Evolutionary conservation across 2,888 invertebrate species (phyloP).

Genomic region (Neocrepidodera transversa): DNA sequence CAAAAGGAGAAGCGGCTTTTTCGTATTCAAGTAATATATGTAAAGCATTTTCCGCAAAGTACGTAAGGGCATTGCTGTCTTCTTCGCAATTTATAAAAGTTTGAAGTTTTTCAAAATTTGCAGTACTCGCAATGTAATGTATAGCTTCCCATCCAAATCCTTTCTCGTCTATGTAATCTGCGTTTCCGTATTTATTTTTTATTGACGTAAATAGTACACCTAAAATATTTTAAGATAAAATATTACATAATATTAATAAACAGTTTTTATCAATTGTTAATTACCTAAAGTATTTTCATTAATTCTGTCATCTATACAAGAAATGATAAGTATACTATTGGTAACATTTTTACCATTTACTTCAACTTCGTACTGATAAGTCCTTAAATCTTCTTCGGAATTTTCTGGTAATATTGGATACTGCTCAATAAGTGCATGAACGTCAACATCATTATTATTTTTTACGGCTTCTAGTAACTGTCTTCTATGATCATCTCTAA

Average conservation of each 20-base stretch:
- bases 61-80: constrained; percentile 38
- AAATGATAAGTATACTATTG: not conserved
- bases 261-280: no score
- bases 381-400: not conserved
- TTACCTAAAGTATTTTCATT: not conserved
- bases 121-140: constrained; percentile 41
- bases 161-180: constrained; percentile 35
- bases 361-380: not conserved
- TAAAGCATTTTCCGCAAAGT: constrained; percentile 46
- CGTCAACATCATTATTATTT: not conserved
- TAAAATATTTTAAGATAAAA: not conserved
- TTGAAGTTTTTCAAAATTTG: constrained; percentile 37
- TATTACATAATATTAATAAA: no score
- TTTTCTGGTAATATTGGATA: not conserved
- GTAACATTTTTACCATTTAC: not conserved
- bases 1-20: constrained; percentile 33
- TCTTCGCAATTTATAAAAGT: constrained; percentile 28
- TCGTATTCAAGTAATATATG: constrained; percentile 45
- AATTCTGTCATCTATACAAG: not conserved
- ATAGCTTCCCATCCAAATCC: constrained; percentile 47
- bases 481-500: not conserved
- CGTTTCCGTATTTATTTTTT: constrained; percentile 14
- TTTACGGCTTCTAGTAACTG: not conserved
- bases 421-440: not conserved
- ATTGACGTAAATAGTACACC: constrained; percentile 16